Conservation (phyloP, 2,888 invertebrate species). For the Falcaria lacertinaria region DNA sequence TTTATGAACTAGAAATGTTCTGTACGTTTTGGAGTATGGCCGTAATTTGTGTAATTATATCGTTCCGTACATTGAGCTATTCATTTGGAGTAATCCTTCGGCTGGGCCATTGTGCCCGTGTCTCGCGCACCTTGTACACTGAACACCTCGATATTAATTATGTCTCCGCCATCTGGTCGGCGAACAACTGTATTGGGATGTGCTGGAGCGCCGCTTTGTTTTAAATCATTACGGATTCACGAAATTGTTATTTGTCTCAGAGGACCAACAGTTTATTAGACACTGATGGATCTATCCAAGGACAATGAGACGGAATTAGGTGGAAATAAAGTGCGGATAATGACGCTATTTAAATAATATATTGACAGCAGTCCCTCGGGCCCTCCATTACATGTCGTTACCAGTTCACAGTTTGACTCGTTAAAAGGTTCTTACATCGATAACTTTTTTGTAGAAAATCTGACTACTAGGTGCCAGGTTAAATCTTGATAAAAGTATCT, state of each 20-base stretch:
- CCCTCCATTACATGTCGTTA: too few species aligned
- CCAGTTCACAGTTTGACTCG: too few species aligned
- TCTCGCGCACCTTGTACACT: slow-evolving; percentile 25
- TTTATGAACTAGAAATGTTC: not conserved
- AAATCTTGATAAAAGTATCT: too few species aligned
- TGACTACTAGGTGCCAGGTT: too few species aligned
- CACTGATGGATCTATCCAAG: not conserved
- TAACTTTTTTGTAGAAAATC: too few species aligned
- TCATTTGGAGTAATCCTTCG: slow-evolving; percentile 24
- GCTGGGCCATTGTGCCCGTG: slow-evolving; percentile 26
- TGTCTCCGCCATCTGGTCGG: slow-evolving; percentile 26
- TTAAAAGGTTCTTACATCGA: too few species aligned
- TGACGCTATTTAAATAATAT: too few species aligned
- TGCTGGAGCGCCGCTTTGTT: not conserved
- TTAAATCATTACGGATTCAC: not conserved
- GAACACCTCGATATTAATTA: slow-evolving; percentile 35
- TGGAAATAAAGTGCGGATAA: not conserved
- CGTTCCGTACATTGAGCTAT: slow-evolving; percentile 6
- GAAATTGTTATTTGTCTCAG: not conserved
- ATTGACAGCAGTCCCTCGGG: too few species aligned
- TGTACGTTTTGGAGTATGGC: not conserved
- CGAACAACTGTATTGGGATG: slow-evolving; percentile 10
- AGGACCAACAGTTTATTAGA: not conserved
- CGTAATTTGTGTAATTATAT: slow-evolving; percentile 1
- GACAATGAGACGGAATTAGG: not conserved